These are phyloP conservation scores for Archaeoteleia sp. DNA, from an alignment of 2,888 invertebrate genomes.

Conservation along the genomic window DNA sequence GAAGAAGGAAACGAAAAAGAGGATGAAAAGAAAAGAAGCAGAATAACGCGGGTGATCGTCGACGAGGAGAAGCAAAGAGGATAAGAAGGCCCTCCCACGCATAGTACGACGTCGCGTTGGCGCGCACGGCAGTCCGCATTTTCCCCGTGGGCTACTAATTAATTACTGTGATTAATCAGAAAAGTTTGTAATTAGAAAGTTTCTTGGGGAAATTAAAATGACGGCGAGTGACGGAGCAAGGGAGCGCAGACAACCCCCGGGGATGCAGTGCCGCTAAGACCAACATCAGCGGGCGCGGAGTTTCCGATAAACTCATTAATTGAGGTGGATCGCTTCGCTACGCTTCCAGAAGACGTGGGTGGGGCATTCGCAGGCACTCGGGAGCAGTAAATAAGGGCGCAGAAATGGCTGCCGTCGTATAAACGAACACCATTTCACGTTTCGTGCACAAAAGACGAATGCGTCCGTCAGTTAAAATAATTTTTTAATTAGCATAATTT, in stretches of 20 bases:
- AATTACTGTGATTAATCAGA: constrained; percentile 80
- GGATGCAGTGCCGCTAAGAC: constrained; percentile 58
- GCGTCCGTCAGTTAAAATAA: constrained; percentile 13
- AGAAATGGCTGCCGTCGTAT: constrained; percentile 39
- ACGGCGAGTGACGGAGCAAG: constrained; percentile 64
- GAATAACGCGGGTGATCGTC: not conserved
- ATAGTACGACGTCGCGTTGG: constrained; percentile 31
- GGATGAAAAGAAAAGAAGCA: constrained; percentile 36
- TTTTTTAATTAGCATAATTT: constrained; percentile 40
- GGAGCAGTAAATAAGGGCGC: constrained; percentile 42
- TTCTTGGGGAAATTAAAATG: constrained; percentile 77
- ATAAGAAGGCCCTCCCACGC: constrained; percentile 41
- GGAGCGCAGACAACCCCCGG: constrained; percentile 51
- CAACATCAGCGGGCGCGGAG: constrained; percentile 62
- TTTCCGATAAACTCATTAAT: constrained; percentile 74
- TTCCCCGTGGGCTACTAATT: constrained; percentile 75
- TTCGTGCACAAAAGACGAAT: constrained; percentile 19
- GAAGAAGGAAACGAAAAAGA: constrained; percentile 15
- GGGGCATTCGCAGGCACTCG: constrained; percentile 14
- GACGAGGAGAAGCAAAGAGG: constrained; percentile 27
- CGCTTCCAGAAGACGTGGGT: constrained; percentile 40
- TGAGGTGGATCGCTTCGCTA: constrained; percentile 60
- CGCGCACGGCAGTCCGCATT: constrained; percentile 48
- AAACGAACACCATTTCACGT: constrained; percentile 36
- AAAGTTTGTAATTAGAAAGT: constrained; percentile 79